Base-by-base conservation (phyloP, 2,888 invertebrate species). In the Hyalella azteca region DNA sequence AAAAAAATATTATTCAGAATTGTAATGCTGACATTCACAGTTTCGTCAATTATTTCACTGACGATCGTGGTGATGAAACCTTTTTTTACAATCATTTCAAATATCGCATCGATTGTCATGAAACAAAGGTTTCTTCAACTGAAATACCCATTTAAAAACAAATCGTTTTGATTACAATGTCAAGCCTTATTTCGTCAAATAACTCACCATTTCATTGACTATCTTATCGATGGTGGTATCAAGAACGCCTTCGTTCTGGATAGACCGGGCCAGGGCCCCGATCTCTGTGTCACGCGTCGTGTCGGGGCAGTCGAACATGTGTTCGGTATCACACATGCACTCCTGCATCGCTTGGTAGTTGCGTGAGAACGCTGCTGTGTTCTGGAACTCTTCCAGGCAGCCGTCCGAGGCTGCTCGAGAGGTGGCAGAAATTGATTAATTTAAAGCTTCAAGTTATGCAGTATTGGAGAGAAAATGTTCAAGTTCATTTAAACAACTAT, bases 251-350 rank as follows among this genome's bases (percentile, higher is more conserved):
- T 87, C 85, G 77, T 87, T 87, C 80, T 86, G 85, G 76, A 86
- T 89, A 88, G 39, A 86, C 32, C 86, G 85, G 19, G 87, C 86
- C 79, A 87, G 81, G 41, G 87, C 86, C 59, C 86, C 86, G 73
- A 87, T 86, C 83, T 87, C 87, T 73, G 85, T 86, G 50, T 87
- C 86, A 22, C 85, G 96, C 89, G 96, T 96, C 84, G 90, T 89
- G 85, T 91, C 91, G 0, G 94, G 93, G 88, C 98, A 98, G 87
- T 93, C 93, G 88, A 96, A 94, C 96, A 96, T 98, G 89, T 99
- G 98, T 87, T 99, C 98, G 19, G 93, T 93, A 88, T 99, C 99
- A 86, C 99, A 99, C 92, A 98, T 95, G 88, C 99, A 99, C 83
- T 96, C 94, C 88, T 97, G 96, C 1, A 94, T 91, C 45, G 93